Percentiles rank a stretch among this genome's conserved stretches.
Evolutionary conservation across 2,888 invertebrate genomes (phyloP).

Genomic region (Pammene fasciana): DNA sequence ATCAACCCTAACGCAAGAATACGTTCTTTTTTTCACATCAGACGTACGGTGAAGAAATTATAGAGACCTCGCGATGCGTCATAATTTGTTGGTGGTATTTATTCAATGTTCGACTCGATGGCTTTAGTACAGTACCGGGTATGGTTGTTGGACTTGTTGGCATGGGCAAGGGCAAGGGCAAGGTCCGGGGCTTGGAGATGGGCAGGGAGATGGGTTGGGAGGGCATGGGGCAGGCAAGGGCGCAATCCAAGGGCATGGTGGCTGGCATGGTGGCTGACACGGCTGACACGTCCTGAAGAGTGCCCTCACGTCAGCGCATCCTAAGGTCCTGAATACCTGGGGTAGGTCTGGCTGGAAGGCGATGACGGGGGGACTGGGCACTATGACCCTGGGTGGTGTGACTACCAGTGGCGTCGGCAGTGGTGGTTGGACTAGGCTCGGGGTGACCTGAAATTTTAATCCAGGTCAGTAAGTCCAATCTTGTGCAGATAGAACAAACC

Average conservation of each 20-base stretch:
- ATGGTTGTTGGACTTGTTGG: too few species aligned
- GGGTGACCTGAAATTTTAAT: slow-evolving; percentile 59
- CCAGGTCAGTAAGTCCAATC: too few species aligned
- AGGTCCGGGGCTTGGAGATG: not conserved
- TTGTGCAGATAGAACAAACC: too few species aligned
- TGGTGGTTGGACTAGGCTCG: slow-evolving; percentile 57
- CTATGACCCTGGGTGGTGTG: slow-evolving; percentile 62
- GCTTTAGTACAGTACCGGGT: too few species aligned
- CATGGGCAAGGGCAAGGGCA: too few species aligned
- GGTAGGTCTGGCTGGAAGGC: slow-evolving; percentile 65
- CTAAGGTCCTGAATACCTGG: slow-evolving; percentile 56
- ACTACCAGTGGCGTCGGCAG: slow-evolving; percentile 57
- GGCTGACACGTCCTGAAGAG: slow-evolving; percentile 31
- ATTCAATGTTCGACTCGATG: too few species aligned
- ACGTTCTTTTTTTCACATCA: too few species aligned
- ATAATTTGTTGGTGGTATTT: too few species aligned
- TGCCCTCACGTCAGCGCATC: slow-evolving; percentile 51
- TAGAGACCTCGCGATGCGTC: too few species aligned
- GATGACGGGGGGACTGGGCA: slow-evolving; percentile 65
- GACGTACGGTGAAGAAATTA: too few species aligned
- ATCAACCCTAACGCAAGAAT: too few species aligned
- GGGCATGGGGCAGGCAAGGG: slow-evolving; percentile 31
- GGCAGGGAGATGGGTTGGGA: slow-evolving; percentile 27
- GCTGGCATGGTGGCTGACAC: slow-evolving; percentile 27
- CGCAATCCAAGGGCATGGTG: slow-evolving; percentile 22